Evolutionary conservation across 1,140 invertebrate species (phyloP).

Genomic region (Metopolophium dirhodum): DNA sequence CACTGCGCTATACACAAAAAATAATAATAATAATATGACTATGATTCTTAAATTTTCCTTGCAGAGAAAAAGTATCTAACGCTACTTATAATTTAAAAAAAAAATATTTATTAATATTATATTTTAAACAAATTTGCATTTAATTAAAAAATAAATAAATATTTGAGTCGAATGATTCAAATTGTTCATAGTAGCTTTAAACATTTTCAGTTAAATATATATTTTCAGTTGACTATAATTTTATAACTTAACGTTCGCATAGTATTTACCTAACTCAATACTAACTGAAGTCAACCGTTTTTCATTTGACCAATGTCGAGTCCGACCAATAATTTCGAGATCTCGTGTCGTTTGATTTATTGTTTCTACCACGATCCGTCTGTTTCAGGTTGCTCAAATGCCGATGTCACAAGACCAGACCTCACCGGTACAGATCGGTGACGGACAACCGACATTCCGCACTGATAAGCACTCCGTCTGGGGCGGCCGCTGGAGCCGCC

Average conservation of each 20-base stretch:
- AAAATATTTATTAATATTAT: background rate
- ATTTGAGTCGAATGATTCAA: background rate
- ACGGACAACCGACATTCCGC: conserved; percentile 68
- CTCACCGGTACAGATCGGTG: conserved; percentile 69
- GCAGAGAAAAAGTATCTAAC: too few species aligned
- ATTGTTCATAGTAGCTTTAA: background rate
- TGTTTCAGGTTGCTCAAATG: conserved; percentile 69
- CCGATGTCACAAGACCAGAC: conserved; percentile 67
- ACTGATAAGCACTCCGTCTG: conserved; percentile 67
- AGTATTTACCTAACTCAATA: background rate
- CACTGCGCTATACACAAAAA: too few species aligned
- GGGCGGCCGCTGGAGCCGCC: conserved; percentile 58
- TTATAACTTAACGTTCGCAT: background rate
- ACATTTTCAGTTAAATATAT: background rate
- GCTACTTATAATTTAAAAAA: background rate
- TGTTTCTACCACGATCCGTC: background rate
- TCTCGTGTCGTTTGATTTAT: too few species aligned
- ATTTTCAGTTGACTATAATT: background rate
- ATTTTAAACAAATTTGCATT: background rate
- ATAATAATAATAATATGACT: too few species aligned
- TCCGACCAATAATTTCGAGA: too few species aligned
- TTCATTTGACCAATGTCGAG: too few species aligned
- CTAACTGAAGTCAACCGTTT: background rate
- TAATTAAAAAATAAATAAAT: background rate
- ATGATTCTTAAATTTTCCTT: too few species aligned